Percentiles rank a stretch among this genome's conserved stretches.
phyloP scores from a whole-genome alignment of 2,888 invertebrate genomes.

The Amblyjoppa proteus region DNA sequence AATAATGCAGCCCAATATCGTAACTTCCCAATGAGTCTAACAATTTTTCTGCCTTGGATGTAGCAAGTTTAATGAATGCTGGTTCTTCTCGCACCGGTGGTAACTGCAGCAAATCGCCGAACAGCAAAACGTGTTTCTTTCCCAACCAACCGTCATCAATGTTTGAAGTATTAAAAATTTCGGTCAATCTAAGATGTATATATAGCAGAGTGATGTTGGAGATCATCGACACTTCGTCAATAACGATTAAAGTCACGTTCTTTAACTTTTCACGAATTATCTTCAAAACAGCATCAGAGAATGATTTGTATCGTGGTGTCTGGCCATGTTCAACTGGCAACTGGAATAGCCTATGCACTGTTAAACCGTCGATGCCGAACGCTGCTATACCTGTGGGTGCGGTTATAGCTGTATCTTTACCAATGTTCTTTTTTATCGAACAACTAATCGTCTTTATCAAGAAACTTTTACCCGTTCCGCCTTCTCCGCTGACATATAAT shows the following conservation, averaged over 20 bases:
- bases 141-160: slow-evolving; percentile 74
- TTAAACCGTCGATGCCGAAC: slow-evolving; percentile 77
- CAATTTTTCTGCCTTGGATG: slow-evolving; percentile 66
- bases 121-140: slow-evolving; percentile 70
- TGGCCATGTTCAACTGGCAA: too few species aligned
- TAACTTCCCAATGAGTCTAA: slow-evolving; percentile 70
- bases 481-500: slow-evolving; percentile 69
- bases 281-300: too few species aligned
- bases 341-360: slow-evolving; percentile 66
- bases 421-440: slow-evolving; percentile 68
- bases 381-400: slow-evolving; percentile 77
- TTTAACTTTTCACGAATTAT: slow-evolving; percentile 14
- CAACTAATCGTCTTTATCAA: slow-evolving; percentile 60
- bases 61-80: slow-evolving; percentile 71
- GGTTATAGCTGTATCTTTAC: slow-evolving; percentile 64
- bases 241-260: slow-evolving; percentile 73
- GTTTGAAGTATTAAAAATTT: slow-evolving; percentile 73
- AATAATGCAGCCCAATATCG: slow-evolving; percentile 75
- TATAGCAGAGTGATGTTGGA: slow-evolving; percentile 56
- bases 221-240: slow-evolving; percentile 68
- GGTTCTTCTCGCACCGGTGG: slow-evolving; percentile 75
- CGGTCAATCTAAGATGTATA: slow-evolving; percentile 71
- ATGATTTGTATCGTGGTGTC: background rate
- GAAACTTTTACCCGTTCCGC: slow-evolving; percentile 53
- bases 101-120: slow-evolving; percentile 76